Evolutionary conservation across 2,113 vertebrate species (phyloP), one percentile per base, ranked within the genome.

Genomic region (Marmota flaviventris): DNA sequence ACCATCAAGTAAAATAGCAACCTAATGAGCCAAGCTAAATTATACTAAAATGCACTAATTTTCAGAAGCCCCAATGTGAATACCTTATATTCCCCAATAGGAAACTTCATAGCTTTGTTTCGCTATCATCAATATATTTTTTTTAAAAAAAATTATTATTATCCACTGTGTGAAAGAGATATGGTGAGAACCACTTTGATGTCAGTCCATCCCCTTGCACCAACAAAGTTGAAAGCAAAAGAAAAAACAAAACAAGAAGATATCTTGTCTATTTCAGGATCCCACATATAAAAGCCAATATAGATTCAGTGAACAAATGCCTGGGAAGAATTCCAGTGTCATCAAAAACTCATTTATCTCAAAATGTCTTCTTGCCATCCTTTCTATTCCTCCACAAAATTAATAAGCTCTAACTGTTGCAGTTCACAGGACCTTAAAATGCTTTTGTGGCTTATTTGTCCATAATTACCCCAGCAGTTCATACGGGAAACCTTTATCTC

Each of bases 221-320:
- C 82, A 89, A 63, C 79, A 78, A 95, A 34, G 63, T 91, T 96
- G 73, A 96, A 92, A 94, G 51, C 20, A 92, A 20, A 24, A 17
- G 61, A 82, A 85, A 82, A 53, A n/a, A 39, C 4, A 70, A 89
- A 7, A 17, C 56, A 89, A 89, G 88, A 96, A 79, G 73, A 89
- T 88, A 91, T 20, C 72, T 86, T 82, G n/a, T 85, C 89, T 94
- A 96, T 96, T 97, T 97, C 69, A 93, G 91, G 53, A 97, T 94
- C 76, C 39, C 69, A 56, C n/a, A 45, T 96, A 65, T 91, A 73
- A 94, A 94, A 96, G 61, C 48, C 85, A 89, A 39, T 96, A 89
- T 83, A 96, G n/a, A 97, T 79, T 96, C 63, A 86, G 91, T 70
- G 89, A 95, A 95, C 11, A 88, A 95, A 89, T 76, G 56, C 16